Conservation (phyloP, 2,113 vertebrate genomes). For the Pituophis catenifer region DNA sequence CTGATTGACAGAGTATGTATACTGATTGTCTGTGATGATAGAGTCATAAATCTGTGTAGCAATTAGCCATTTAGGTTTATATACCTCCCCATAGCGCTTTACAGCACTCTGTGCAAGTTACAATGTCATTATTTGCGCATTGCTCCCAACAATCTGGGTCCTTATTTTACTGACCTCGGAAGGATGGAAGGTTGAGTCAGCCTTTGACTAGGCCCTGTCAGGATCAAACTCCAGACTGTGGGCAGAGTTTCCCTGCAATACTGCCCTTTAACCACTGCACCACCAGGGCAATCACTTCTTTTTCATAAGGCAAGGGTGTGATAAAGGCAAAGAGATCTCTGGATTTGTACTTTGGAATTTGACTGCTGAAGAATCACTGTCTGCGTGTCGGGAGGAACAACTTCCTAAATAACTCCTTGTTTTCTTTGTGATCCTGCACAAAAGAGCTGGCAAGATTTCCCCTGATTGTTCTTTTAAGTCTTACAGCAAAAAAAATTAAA, state of each 20-base stretch:
- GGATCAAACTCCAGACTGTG: background rate
- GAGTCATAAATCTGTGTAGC: background rate
- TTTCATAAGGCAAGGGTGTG: background rate
- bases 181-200: background rate
- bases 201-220: background rate
- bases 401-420: background rate
- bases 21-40: background rate
- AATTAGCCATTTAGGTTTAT: background rate
- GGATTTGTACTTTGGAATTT: background rate
- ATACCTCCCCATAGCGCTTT: background rate
- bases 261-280: background rate
- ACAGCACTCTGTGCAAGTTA: background rate
- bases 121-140: background rate
- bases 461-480: background rate
- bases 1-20: background rate
- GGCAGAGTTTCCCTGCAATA: background rate
- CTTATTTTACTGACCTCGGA: background rate
- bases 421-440: background rate
- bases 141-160: background rate
- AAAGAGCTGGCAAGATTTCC: background rate
- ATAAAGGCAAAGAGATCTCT: background rate
- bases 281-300: background rate
- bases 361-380: background rate
- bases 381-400: background rate
- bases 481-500: background rate